phyloP scores from a whole-genome alignment of 2,113 vertebrate genomes.

The Amblyopsis rosae region DNA sequence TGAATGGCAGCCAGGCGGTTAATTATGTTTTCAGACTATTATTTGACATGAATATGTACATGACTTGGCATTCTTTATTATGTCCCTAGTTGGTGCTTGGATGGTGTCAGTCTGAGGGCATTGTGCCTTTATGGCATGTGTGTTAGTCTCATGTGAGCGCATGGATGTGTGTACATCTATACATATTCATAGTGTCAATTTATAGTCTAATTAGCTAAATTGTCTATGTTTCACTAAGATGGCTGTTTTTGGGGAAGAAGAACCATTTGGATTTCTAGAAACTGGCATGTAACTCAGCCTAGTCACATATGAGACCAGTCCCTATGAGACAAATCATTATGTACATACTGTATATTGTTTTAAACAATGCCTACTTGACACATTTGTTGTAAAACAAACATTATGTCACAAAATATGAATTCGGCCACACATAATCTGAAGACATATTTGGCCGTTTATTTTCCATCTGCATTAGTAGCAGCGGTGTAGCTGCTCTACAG shows the following conservation, averaged over 20 bases:
- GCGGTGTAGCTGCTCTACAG: not conserved
- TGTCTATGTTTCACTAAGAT: not conserved
- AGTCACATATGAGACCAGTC: no score
- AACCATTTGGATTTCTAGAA: no score
- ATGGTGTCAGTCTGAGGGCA: not conserved
- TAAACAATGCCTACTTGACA: no score
- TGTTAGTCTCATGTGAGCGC: not conserved
- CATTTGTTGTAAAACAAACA: no score
- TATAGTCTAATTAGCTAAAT: no score
- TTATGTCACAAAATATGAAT: no score
- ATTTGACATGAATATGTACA: conserved; percentile 32
- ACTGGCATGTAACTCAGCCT: no score
- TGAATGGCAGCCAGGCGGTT: conserved; percentile 26
- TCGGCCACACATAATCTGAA: no score
- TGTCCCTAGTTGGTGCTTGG: not conserved
- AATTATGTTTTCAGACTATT: conserved; percentile 38
- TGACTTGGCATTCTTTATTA: conserved; percentile 30
- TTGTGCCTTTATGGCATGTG: not conserved
- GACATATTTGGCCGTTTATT: no score
- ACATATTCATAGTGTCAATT: not conserved
- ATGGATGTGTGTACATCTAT: not conserved
- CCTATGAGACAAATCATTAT: no score
- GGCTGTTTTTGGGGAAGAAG: not conserved
- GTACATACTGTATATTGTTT: no score
- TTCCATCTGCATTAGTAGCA: conserved; percentile 1